Percentiles rank a stretch among this genome's conserved stretches.
These are phyloP conservation scores for Grammomys surdaster DNA, from an alignment of 2,113 vertebrate species.

Conservation along the genomic window DNA sequence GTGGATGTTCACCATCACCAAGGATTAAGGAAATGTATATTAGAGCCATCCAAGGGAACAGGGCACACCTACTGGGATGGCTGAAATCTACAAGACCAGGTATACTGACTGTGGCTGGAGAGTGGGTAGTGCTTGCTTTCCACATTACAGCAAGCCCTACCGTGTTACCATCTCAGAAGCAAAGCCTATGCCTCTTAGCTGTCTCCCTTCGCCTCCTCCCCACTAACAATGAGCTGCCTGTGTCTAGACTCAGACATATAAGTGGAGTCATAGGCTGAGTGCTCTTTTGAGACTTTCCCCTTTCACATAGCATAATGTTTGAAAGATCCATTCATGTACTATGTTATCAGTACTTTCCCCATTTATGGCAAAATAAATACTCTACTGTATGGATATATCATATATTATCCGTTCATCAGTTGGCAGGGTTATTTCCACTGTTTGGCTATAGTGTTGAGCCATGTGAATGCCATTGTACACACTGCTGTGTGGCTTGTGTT, in stretches of 20 bases:
- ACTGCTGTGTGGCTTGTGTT: background rate
- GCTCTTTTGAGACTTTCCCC: background rate
- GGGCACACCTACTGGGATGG: background rate
- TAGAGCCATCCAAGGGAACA: background rate
- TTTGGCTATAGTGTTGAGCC: slow-evolving; percentile 8
- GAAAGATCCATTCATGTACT: background rate
- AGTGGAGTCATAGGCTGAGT: background rate
- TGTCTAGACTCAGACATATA: background rate
- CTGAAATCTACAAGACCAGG: background rate
- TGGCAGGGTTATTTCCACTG: background rate
- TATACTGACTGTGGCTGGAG: background rate
- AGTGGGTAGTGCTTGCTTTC: background rate
- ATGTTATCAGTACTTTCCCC: background rate
- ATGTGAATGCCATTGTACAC: background rate
- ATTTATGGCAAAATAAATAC: slow-evolving; percentile 23
- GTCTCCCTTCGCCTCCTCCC: background rate
- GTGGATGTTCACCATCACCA: background rate
- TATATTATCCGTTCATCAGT: background rate
- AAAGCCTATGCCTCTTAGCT: background rate
- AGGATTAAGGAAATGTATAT: background rate
- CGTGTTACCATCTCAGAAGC: background rate
- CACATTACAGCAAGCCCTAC: background rate
- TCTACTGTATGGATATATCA: background rate
- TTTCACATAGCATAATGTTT: slow-evolving; percentile 26
- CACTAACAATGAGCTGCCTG: background rate